Evolutionary conservation across 2,888 invertebrate genomes (phyloP).

Genomic region (Zeuzera pyrina): DNA sequence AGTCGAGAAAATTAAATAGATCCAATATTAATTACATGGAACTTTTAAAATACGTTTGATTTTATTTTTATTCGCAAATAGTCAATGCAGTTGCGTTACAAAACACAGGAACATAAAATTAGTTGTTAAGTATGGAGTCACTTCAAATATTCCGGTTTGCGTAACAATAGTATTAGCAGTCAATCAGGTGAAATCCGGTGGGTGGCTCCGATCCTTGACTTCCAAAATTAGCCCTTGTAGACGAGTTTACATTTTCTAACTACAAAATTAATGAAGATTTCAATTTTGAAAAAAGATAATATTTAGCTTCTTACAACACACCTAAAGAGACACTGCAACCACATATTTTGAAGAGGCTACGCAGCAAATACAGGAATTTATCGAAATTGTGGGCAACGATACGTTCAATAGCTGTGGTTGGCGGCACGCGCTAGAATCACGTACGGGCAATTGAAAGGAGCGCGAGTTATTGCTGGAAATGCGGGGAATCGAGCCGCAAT

Average conservation of each 20-base stretch:
- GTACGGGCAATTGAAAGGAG: constrained; percentile 61
- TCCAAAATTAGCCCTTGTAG: constrained; percentile 49
- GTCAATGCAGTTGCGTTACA: constrained; percentile 24
- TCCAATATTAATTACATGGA: background rate
- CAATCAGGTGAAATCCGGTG: constrained; percentile 51
- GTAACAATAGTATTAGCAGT: constrained; percentile 66
- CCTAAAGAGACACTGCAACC: background rate
- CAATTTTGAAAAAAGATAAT: background rate
- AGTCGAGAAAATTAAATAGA: too few species aligned
- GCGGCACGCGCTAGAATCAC: constrained; percentile 58
- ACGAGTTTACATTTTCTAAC: constrained; percentile 16
- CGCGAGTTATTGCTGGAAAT: constrained; percentile 58
- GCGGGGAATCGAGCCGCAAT: constrained; percentile 47
- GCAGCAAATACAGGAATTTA: constrained; percentile 50
- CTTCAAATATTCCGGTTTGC: constrained; percentile 42
- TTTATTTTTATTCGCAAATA: constrained; percentile 52
- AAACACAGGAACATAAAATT: constrained; percentile 38
- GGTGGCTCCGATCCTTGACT: constrained; percentile 37
- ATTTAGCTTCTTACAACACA: background rate
- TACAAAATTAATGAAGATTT: background rate
- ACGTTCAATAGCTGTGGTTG: constrained; percentile 42
- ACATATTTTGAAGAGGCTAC: constrained; percentile 9
- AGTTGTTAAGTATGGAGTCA: constrained; percentile 37
- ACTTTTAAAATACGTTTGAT: constrained; percentile 25
- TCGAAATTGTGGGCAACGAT: constrained; percentile 46